These are phyloP conservation scores for Psophia crepitans DNA, from an alignment of 2,113 vertebrate species.

Conservation along the genomic window DNA sequence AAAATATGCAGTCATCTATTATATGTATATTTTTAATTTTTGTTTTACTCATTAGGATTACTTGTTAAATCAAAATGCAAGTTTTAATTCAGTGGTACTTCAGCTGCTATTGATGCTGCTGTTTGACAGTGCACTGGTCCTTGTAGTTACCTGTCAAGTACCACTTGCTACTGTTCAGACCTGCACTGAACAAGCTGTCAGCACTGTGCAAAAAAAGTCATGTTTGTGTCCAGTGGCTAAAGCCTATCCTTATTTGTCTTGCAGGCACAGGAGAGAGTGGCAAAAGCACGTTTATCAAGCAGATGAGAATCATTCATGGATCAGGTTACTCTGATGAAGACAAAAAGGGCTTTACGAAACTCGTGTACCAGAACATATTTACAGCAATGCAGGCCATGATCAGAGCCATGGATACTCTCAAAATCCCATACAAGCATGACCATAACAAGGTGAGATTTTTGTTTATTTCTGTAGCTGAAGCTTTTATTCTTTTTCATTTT, in stretches of 20 bases:
- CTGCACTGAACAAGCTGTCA: neutral
- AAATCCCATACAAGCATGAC: conserved; percentile 91
- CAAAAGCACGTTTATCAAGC: conserved; percentile 88
- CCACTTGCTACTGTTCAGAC: neutral
- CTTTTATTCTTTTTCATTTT: neutral
- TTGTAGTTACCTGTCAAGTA: neutral
- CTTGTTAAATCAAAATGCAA: neutral
- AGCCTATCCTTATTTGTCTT: conserved; percentile 52
- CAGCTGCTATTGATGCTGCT: neutral
- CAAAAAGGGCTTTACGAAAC: conserved; percentile 87
- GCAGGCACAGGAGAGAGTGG: conserved; percentile 86
- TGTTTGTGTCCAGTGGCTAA: conserved; percentile 10
- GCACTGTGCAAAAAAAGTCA: neutral
- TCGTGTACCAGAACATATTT: conserved; percentile 98
- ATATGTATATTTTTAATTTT: neutral
- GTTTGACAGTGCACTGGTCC: neutral
- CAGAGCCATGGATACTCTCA: conserved; percentile 89
- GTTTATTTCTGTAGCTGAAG: neutral
- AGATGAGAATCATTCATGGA: conserved; percentile 97
- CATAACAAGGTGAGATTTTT: conserved; percentile 85
- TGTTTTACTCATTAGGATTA: neutral
- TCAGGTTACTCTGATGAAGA: conserved; percentile 96
- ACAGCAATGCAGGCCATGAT: conserved; percentile 97
- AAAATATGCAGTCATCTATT: neutral
- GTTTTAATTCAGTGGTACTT: neutral